Percentiles rank a stretch among this genome's conserved stretches.
Conservation (phyloP, 2,888 invertebrate genomes). For the Drosophila multiciliata region DNA sequence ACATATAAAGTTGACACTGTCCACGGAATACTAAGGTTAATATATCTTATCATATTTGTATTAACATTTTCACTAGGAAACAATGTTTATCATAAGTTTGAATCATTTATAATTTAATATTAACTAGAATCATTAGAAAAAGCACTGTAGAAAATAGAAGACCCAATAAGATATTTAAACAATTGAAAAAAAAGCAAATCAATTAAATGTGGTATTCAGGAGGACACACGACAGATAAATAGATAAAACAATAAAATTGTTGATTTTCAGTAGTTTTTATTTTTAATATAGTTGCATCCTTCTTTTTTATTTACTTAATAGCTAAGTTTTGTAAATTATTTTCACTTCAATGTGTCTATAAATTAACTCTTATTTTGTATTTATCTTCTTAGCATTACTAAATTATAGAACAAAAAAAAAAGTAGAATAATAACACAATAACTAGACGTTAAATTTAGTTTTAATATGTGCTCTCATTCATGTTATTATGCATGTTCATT, state of each 20-base stretch:
- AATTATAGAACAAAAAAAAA: constrained; percentile 50
- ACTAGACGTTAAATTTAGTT: constrained; percentile 47
- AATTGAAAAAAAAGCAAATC: constrained; percentile 1
- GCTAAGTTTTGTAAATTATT: constrained; percentile 76
- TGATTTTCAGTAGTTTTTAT: constrained; percentile 63
- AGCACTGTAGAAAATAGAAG: background rate
- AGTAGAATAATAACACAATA: constrained; percentile 49
- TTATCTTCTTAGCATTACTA: constrained; percentile 72
- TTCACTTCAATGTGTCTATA: constrained; percentile 76
- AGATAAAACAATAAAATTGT: background rate
- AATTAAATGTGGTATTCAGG: background rate
- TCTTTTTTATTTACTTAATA: constrained; percentile 65
- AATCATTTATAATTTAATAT: background rate
- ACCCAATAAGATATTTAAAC: background rate
- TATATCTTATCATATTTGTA: background rate
- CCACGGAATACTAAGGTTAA: background rate
- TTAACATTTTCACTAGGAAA: background rate
- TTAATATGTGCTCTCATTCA: constrained; percentile 55
- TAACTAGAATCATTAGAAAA: background rate
- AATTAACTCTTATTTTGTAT: constrained; percentile 75
- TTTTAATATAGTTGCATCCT: constrained; percentile 70
- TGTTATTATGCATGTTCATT: constrained; percentile 31
- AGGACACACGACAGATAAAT: background rate
- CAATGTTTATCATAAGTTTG: background rate
- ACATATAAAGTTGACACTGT: constrained; percentile 7